Base-by-base conservation (phyloP, 2,797 vertebrate genomes). In the Vireo griseus region DNA sequence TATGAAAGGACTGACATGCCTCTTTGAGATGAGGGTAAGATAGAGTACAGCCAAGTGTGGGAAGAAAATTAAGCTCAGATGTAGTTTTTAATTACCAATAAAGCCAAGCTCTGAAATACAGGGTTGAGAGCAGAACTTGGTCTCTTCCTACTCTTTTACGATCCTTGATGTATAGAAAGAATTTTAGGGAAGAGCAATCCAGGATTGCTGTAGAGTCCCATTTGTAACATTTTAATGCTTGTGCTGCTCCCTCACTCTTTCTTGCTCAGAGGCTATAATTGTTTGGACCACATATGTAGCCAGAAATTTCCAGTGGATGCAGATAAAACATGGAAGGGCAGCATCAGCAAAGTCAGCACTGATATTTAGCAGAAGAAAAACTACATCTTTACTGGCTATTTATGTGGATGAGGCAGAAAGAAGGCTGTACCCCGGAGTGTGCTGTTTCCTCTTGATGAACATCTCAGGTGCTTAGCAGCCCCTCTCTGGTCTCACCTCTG, bases 21-120 rank as follows among this genome's bases (percentile, higher is more conserved):
- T 93, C 71, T 96, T 78, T 90, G 90, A 94, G 93, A 96, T 95
- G 78, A 21, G 80, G 88, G 59, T 88, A 88, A 91, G 96, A 97
- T 94, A 94, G 67, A 93, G 86, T 90, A 93, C 65, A 92, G 88
- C 50, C 88, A 94, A 92, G 57, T 93, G 91, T 95, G 95, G 94
- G 96, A 97, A 95, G 78, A 91, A 95, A 93, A 91, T 91, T 89
- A 92, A 94, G 86, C 78, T 92, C 81, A 95, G 84, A 87, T 77
- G 93, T 85, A 93, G 84, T 93, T 96, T 91, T 93, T 89, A 94
- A 95, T 95, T 94, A 93, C 81, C 92, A 94, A 77, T 92, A 91
- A 94, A 93, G 86, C 74, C 35, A 51, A 51, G 68, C 59, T 92
- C 72, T 88, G 71, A 84, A 61, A 89, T 16, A 51, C 61, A 90